phyloP scores from a whole-genome alignment of 2,888 invertebrate genomes.

The Tinea pellionella region DNA sequence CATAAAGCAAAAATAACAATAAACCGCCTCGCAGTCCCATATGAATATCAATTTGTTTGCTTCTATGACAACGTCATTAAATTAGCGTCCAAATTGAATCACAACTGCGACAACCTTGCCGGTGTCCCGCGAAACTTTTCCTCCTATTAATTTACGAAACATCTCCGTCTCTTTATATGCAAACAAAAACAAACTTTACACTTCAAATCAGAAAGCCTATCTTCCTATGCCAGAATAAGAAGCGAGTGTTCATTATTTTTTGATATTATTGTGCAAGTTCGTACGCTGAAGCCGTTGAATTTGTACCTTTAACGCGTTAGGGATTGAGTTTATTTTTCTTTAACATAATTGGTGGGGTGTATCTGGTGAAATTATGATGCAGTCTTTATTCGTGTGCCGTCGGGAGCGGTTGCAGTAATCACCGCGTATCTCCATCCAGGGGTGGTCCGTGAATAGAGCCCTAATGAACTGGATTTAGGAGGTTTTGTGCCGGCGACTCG shows the following conservation, averaged over 20 bases:
- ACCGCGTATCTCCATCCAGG: conserved; percentile 70
- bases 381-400: conserved; percentile 70
- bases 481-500: conserved; percentile 65
- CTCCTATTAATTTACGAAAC: conserved; percentile 69
- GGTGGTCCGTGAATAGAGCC: conserved; percentile 66
- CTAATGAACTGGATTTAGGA: conserved; percentile 71
- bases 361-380: conserved; percentile 70
- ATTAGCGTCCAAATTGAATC: conserved; percentile 70
- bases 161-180: conserved; percentile 36
- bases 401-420: conserved; percentile 71
- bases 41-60: conserved; percentile 69
- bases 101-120: conserved; percentile 67
- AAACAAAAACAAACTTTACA: conserved; percentile 38
- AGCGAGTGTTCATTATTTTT: conserved; percentile 67
- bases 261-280: conserved; percentile 69
- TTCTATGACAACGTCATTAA: conserved; percentile 62
- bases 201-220: conserved; percentile 34
- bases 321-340: conserved; percentile 42
- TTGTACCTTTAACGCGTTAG: neutral
- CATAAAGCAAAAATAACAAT: conserved; percentile 39
- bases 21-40: conserved; percentile 54
- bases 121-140: conserved; percentile 65
- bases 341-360: conserved; percentile 42
- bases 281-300: conserved; percentile 23
- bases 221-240: conserved; percentile 29